Evolutionary conservation across 2,113 vertebrate species (phyloP), one percentile per base, ranked within the genome.

Genomic region (Saccopteryx bilineata): DNA sequence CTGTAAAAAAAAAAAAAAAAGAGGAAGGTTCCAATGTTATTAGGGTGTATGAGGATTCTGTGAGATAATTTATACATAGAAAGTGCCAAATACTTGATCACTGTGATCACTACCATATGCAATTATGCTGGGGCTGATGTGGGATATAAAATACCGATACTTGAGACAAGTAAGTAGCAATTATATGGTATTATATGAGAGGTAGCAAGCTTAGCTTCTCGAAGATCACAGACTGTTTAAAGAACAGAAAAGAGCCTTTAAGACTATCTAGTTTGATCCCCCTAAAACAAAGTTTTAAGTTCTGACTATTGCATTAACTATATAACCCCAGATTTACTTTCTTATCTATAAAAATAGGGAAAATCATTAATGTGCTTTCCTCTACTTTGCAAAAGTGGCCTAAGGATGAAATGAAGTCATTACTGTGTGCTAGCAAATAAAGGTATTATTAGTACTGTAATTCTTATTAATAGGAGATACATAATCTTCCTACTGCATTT

Each of bases 401-500:
- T 61, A 48, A 92, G 60, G 80, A 66, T 61, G 39, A 90, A 79
- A n/a, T 72, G 60, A 24, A 71, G 11, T 93, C 46, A 87, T 90
- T 87, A 61, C 10, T 60, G 1, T 61, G 7, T 52, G 39, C 14
- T 93, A 54, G 33, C 61, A 87, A 75, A 78, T 75, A 72, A 65
- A 83, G 2, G 2, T n/a, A 50, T 82, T 89, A 46, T 9, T 90
- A 28, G 63, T 74, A 39, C 23, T 69, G 1, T 90, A 80, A 28
- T 87, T 93, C n/a, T 86, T 91, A 90, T 56, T 71, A 80, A 65
- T 50, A 90, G 31, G 48, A 79, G 17, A 31, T 66, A 8, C 14
- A 24, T 72, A 61, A 71, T 84, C 54, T 93, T 93, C 18, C 58
- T 90, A 52, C 69, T 81, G 5, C 50, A 60, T 90, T 96, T 94